phyloP scores from a whole-genome alignment of 2,113 vertebrate genomes.

The Hypomesus transpacificus region DNA sequence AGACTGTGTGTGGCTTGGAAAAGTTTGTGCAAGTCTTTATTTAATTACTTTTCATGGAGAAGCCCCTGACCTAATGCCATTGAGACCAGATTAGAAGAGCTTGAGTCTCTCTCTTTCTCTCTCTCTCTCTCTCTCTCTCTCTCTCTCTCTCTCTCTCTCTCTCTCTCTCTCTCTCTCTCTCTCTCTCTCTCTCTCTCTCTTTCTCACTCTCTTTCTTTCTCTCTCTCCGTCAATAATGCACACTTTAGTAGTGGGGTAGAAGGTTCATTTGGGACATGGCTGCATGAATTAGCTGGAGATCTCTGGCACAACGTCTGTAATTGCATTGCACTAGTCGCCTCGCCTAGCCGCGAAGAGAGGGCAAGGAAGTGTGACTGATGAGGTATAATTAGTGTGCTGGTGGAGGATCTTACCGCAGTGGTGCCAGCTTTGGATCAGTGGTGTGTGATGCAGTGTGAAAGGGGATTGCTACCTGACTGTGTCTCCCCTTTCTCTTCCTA shows the following conservation, averaged over 20 bases:
- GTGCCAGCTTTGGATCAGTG: constrained; percentile 31
- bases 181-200: neutral
- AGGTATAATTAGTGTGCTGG: constrained; percentile 45
- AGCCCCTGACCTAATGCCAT: neutral
- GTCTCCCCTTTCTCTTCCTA: constrained; percentile 32
- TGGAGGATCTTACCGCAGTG: constrained; percentile 15
- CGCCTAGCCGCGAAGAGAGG: neutral
- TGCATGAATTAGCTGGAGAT: constrained; percentile 25
- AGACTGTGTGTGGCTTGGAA: neutral
- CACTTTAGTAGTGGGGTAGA: constrained; percentile 4
- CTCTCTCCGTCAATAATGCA: neutral
- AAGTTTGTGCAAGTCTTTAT: neutral
- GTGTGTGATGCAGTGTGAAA: constrained; percentile 49
- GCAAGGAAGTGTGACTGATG: constrained; percentile 42
- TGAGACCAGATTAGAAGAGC: neutral
- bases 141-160: neutral
- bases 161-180: neutral
- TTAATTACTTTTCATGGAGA: neutral
- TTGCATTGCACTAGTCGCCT: constrained; percentile 35
- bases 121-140: neutral
- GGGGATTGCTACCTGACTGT: constrained; percentile 42
- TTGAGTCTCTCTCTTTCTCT: constrained; percentile 1
- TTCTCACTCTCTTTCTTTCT: neutral
- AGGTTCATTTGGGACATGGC: constrained; percentile 11
- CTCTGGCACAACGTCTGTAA: constrained; percentile 20